phyloP scores from a whole-genome alignment of 2,113 vertebrate species.

The Cavia porcellus region DNA sequence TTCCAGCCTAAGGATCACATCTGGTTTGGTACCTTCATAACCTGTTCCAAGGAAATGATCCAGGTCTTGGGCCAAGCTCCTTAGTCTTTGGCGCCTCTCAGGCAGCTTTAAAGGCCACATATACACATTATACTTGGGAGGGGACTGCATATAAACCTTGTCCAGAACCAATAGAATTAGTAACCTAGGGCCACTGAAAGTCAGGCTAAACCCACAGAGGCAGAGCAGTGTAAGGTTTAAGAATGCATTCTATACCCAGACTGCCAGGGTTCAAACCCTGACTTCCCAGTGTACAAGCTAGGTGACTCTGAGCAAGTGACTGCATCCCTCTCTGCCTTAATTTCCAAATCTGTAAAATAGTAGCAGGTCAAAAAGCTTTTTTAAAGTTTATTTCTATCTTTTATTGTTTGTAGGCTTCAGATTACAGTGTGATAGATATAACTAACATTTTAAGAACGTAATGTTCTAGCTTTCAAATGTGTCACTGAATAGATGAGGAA shows the following conservation, averaged over 20 bases:
- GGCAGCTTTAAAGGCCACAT: background rate
- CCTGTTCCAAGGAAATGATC: slow-evolving; percentile 68
- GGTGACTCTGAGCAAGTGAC: background rate
- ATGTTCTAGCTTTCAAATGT: slow-evolving; percentile 53
- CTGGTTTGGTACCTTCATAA: slow-evolving; percentile 71
- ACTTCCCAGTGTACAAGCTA: background rate
- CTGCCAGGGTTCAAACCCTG: background rate
- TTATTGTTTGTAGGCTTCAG: slow-evolving; percentile 27
- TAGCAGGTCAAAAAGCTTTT: background rate
- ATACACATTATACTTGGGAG: background rate
- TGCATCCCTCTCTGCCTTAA: background rate
- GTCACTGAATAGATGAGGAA: background rate
- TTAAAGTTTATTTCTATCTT: slow-evolving; percentile 33
- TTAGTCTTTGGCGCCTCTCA: background rate
- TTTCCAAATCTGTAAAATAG: background rate
- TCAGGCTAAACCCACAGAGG: background rate
- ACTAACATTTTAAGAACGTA: slow-evolving; percentile 45
- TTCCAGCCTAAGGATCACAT: slow-evolving; percentile 75
- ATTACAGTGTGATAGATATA: background rate
- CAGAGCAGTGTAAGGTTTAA: background rate
- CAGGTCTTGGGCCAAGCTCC: slow-evolving; percentile 31
- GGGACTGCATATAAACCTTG: background rate
- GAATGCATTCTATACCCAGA: background rate
- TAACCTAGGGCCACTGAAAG: background rate
- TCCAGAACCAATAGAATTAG: background rate